Conservation (phyloP, 1,140 invertebrate species). For the Scaptomyza hsui region DNA sequence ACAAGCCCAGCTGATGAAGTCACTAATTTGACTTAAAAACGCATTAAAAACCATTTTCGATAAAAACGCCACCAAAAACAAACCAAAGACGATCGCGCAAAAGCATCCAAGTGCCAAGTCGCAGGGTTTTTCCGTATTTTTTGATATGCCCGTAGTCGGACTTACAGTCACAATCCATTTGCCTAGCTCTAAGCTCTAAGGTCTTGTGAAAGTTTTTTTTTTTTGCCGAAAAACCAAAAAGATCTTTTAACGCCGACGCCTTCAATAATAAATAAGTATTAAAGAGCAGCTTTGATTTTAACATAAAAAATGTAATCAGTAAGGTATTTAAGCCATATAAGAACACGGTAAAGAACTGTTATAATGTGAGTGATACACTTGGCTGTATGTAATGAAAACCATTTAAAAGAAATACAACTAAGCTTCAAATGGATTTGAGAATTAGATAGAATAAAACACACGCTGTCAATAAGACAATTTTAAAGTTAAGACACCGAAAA, state of each 20-base stretch:
- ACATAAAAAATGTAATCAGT: not conserved
- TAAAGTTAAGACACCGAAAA: no score
- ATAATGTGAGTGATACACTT: no score
- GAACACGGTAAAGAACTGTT: no score
- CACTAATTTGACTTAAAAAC: constrained; percentile 82
- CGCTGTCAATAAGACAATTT: no score
- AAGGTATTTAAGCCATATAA: not conserved
- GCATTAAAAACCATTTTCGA: constrained; percentile 82
- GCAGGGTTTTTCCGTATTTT: constrained; percentile 75
- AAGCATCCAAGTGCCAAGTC: constrained; percentile 32
- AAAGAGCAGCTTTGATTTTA: not conserved
- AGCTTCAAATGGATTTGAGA: no score
- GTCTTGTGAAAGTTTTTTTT: constrained; percentile 75
- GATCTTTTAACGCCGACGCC: constrained; percentile 6
- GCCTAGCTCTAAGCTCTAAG: constrained; percentile 33
- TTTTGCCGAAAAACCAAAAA: constrained; percentile 56
- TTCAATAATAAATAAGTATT: not conserved
- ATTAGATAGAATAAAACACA: no score
- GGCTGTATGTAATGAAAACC: no score
- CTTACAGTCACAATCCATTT: constrained; percentile 15
- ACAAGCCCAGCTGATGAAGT: constrained; percentile 74
- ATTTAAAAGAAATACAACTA: no score
- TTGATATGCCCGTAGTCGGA: constrained; percentile 37
- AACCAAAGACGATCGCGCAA: constrained; percentile 9
- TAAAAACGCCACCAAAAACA: constrained; percentile 54